phyloP scores from a whole-genome alignment of 2,113 vertebrate species.

The Proterorhinus semilunaris region DNA sequence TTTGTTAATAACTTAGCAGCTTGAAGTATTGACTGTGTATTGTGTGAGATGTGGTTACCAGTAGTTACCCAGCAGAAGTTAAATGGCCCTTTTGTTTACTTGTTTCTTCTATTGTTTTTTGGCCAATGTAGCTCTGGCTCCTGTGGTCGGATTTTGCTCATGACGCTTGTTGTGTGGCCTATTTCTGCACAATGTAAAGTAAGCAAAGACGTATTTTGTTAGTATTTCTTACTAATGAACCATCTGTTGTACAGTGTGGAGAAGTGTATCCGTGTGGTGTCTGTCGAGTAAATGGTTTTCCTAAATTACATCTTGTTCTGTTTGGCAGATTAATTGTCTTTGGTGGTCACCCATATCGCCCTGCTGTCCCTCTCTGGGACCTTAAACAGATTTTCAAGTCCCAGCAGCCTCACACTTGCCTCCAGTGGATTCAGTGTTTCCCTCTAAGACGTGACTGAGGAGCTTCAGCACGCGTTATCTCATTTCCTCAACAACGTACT shows the following conservation, averaged over 20 bases:
- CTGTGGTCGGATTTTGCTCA: no score
- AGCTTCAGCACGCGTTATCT: conserved; percentile 52
- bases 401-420: conserved; percentile 15
- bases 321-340: conserved; percentile 7
- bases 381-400: conserved; percentile 37
- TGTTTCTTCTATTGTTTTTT: no score
- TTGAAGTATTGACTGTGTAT: no score
- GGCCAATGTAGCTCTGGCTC: no score
- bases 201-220: no score
- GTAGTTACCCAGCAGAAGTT: no score
- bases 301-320: neutral
- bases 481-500: conserved; percentile 46
- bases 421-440: conserved; percentile 15
- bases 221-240: neutral
- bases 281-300: neutral
- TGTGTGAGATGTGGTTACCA: no score
- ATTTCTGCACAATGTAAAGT: no score
- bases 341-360: neutral
- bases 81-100: no score
- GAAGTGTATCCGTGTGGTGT: neutral
- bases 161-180: no score
- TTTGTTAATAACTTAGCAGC: no score
- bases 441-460: conserved; percentile 50
- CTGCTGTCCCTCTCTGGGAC: conserved; percentile 24
- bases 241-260: neutral